Conservation (phyloP, 2,888 invertebrate species). For the Heteropelma amictum region DNA sequence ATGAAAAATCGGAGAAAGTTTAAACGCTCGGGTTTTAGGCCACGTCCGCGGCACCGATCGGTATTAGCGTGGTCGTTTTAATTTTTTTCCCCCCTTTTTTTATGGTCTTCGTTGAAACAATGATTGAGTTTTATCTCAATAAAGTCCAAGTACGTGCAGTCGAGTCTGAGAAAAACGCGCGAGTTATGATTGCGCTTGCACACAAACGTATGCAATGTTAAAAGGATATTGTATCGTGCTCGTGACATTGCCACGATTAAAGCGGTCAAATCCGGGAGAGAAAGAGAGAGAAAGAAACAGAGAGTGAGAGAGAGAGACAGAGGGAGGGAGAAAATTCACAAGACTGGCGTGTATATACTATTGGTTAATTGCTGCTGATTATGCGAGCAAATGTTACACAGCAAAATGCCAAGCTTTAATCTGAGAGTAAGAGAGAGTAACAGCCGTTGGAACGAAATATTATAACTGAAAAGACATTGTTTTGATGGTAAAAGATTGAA, state of each 20-base stretch:
- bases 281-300: not conserved
- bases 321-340: not conserved
- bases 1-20: not conserved
- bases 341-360: constrained; percentile 20
- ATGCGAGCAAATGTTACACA: constrained; percentile 17
- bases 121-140: constrained; percentile 31
- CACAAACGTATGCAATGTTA: constrained; percentile 14
- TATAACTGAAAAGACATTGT: constrained; percentile 1
- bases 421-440: not conserved
- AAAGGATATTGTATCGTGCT: constrained; percentile 42
- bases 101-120: constrained; percentile 26
- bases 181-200: not conserved
- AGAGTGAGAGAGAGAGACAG: not conserved
- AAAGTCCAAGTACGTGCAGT: constrained; percentile 44
- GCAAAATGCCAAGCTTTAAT: constrained; percentile 1
- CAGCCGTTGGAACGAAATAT: constrained; percentile 11
- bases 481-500: not conserved
- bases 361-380: constrained; percentile 41
- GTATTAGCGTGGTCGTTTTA: not conserved
- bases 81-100: no score
- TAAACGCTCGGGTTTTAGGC: constrained; percentile 1
- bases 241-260: constrained; percentile 25
- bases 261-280: constrained; percentile 16
- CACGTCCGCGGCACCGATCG: constrained; percentile 5
- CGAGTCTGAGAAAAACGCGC: constrained; percentile 30